These are phyloP conservation scores for Lytechinus variegatus DNA, from an alignment of 35 echinoderm and acorn worm species.

Conservation along the genomic window DNA sequence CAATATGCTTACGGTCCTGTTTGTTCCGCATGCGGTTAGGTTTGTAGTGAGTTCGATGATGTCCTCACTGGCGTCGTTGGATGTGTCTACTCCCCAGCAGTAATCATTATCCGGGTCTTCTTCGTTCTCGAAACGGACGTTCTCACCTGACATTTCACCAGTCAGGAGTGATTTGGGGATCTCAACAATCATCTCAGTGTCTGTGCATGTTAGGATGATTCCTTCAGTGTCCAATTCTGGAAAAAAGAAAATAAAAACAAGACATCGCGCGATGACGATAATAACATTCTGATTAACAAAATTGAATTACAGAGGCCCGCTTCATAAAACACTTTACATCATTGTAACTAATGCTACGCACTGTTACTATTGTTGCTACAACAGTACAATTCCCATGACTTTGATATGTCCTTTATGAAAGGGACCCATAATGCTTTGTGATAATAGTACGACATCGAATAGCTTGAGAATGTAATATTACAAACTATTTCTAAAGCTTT, in stretches of 20 bases:
- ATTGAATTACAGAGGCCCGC: not conserved
- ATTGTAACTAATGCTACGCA: no score
- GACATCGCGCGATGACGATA: not conserved
- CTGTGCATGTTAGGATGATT: slow-evolving; percentile 21
- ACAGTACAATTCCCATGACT: no score
- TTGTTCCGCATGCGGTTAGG: slow-evolving; percentile 34
- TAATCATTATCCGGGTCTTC: not conserved
- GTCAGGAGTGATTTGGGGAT: slow-evolving; percentile 9
- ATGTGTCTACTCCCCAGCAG: slow-evolving; percentile 4
- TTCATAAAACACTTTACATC: no score
- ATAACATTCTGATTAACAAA: no score
- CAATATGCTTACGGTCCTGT: not conserved
- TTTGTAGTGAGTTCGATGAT: slow-evolving; percentile 46
- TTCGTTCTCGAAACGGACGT: slow-evolving; percentile 35
- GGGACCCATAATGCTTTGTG: no score
- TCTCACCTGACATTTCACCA: slow-evolving; percentile 4
- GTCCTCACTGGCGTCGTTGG: not conserved
- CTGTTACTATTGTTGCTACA: no score
- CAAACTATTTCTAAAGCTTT: no score
- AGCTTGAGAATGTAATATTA: no score
- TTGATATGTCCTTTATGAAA: no score
- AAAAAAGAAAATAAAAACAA: not conserved
- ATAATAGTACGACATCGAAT: no score
- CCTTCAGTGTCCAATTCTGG: not conserved
- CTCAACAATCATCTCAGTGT: slow-evolving; percentile 24